A percentile compares a stretch with the other conserved stretches of the same genome.
Conservation (phyloP, 2,113 vertebrate genomes). For the Malurus cyaneus region DNA sequence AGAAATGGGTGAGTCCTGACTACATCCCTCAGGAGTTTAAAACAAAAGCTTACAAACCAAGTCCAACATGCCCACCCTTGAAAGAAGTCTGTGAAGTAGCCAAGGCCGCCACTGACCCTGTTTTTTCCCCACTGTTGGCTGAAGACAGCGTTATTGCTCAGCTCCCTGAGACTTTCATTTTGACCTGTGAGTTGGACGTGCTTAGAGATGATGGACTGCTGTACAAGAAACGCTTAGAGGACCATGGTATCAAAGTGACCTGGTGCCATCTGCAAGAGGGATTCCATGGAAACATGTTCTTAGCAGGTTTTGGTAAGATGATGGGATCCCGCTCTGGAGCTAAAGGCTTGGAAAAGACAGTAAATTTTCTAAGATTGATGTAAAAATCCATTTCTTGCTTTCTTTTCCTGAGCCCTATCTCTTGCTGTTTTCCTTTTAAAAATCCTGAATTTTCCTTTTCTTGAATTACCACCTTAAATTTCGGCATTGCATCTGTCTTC, state of each 20-base stretch:
- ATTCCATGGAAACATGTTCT: constrained; percentile 76
- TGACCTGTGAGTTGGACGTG: constrained; percentile 76
- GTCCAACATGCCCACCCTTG: background rate
- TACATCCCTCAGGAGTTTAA: constrained; percentile 61
- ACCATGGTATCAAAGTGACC: constrained; percentile 72
- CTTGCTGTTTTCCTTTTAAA: background rate
- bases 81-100: background rate
- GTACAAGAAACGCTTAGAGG: constrained; percentile 78
- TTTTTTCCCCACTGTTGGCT: constrained; percentile 16
- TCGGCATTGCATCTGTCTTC: background rate
- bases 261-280: constrained; percentile 79
- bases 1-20: constrained; percentile 45
- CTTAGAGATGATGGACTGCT: constrained; percentile 81
- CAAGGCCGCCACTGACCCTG: accelerated
- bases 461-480: background rate
- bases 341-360: constrained; percentile 50
- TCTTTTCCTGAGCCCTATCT: background rate
- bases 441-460: background rate
- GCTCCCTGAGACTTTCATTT: constrained; percentile 68
- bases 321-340: constrained; percentile 62
- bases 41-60: constrained; percentile 4
- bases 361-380: constrained; percentile 66
- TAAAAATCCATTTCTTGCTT: background rate
- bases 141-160: constrained; percentile 32
- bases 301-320: background rate